Base-by-base conservation (phyloP, 1,140 invertebrate species). In the Hycleus phaleratus region DNA sequence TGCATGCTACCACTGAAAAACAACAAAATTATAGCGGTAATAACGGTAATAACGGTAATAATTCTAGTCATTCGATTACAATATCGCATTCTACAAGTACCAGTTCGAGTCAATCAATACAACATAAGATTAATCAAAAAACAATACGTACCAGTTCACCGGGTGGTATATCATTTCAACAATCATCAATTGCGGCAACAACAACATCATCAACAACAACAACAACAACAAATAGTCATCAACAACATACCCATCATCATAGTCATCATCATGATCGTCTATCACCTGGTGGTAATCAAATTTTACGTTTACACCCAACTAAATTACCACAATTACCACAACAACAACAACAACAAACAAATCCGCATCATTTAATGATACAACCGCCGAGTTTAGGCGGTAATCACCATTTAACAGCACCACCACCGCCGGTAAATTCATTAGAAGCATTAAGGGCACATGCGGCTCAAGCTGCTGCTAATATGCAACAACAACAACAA, bases 61-160 rank as follows among this genome's bases (percentile, higher is more conserved):
- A 32, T 32, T 75, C 78, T 18, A 80, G 78, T 59, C 78, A 79
- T 64, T 79, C 80, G 11, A 76, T 83, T 45, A 83, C 82, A 4
- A 83, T 84, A 64, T 82, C 81, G 3, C 82, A 84, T 67, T 83
- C 82, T 5, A 82, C 81, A 9, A 82, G 80, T 38, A 82, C 81
- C 26, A 82, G 80, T 72, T 80, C 77, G 46, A 81, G 75, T 62
- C 81, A 77, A 67, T 81, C 80, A 42, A 80, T 73, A 10, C 71
- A 73, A 58, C 69, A 72, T 49, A 73, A 73, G 53, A 69, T 73
- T 6, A 73, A 73, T 56, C 70, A 73, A 52, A 73, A 73, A 46
- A 70, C 68, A 9, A 64, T 73, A 9, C 53, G 80, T 61, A 77
- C 78, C 18, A 77, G 73, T 64, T 81, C 79, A 3, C 79, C 79